A percentile compares a stretch with the other conserved stretches of the same genome.
phyloP scores from a whole-genome alignment of 2,113 vertebrate species.

The Erinaceus europaeus region DNA sequence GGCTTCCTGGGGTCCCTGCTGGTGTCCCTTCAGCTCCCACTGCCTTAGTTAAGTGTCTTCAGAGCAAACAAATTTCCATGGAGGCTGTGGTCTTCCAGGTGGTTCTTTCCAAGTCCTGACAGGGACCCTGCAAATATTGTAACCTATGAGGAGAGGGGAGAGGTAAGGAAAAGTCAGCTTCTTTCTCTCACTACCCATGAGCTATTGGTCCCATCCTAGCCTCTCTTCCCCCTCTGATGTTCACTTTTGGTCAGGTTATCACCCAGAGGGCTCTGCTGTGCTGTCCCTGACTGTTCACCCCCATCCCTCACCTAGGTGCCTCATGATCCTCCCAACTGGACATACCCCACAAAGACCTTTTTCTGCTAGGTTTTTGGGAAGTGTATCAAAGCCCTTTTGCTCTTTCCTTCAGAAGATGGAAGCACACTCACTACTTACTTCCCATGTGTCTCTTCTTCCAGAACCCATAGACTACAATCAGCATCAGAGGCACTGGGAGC shows the following conservation, averaged over 20 bases:
- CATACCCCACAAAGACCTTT: neutral
- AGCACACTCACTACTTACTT: slow-evolving; percentile 49
- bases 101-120: neutral
- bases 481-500: neutral
- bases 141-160: slow-evolving; percentile 4
- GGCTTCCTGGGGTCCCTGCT: neutral
- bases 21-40: neutral
- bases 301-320: neutral
- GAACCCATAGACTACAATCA: slow-evolving; percentile 10
- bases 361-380: accelerated
- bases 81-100: neutral
- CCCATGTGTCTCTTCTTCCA: slow-evolving; percentile 68
- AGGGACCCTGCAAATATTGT: neutral
- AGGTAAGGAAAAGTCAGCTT: neutral
- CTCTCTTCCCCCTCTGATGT: neutral
- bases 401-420: neutral
- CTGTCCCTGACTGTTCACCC: neutral
- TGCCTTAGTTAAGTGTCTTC: neutral
- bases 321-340: neutral
- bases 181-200: accelerated
- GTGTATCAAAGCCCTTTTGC: neutral
- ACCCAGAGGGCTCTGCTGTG: neutral
- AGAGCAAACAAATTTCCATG: slow-evolving; percentile 1
- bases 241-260: neutral
- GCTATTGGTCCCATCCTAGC: neutral